Base-by-base conservation (phyloP, 2,113 vertebrate species). In the Coptodon bakossiorum region DNA sequence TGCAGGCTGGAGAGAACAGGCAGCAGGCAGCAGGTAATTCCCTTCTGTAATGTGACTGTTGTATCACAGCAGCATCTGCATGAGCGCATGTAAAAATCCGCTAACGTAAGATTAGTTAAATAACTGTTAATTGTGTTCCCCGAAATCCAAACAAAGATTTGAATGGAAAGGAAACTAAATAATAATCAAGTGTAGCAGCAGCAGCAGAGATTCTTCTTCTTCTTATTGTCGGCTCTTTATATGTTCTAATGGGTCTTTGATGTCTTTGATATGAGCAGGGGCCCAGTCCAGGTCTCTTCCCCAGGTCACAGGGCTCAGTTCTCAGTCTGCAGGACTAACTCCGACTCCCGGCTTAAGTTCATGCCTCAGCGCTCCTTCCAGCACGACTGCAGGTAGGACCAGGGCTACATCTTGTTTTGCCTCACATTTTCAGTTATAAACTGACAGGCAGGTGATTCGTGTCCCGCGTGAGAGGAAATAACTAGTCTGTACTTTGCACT, bases 11-110 rank as follows among this genome's bases (percentile, higher is more conserved):
- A 61, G 88, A 92, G 68, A 81, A 82, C 3, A 80, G 79, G 59
- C 85, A 87, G 24, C 91, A 84, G 19, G 31, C 76, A 27, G 59
- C 90, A 85, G 94, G 94, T 95, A 88, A 9, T 9, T 79, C 53
- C 7, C 16, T 29, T 11, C 36, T 10, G 48, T 43, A 19, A 29
- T 54, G 52, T 43, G 24, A 54, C 29, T 59, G 29, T 43, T 1
- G 7, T 17, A 24, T 11, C 52, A 14, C 63, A 80, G 50, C 16
- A 38, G 22, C 22, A 48, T 31, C 12, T 68, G 27, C 10, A 57
- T 19, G 4, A 52, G 34, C 3, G 9, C n/a, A 43, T 82, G 34
- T 10, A 63, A 34, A 40, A 31, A 16, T 57, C 1, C 6, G 9
- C 56, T 19, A 40, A 31, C 2, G 4, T 80, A 80, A 17, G 12